phyloP scores from a whole-genome alignment of 2,888 invertebrate genomes.

The Lamproptera curius region DNA sequence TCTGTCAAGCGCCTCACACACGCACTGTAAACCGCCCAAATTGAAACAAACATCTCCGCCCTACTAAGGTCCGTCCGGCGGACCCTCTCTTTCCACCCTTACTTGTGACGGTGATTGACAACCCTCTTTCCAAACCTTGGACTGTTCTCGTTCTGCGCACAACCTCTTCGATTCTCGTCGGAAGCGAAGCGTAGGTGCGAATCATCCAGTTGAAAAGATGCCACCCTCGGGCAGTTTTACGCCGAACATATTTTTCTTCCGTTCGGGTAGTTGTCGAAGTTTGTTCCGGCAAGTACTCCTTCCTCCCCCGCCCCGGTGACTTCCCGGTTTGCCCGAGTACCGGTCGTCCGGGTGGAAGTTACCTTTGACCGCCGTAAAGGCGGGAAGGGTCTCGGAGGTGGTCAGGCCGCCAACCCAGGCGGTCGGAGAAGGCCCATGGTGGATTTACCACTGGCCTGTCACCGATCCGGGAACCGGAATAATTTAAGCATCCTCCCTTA shows the following conservation, averaged over 20 bases:
- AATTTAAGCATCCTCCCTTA: no score
- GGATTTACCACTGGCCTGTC: slow-evolving; percentile 73
- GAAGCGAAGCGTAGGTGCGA: slow-evolving; percentile 49
- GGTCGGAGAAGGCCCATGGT: slow-evolving; percentile 70
- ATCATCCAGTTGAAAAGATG: slow-evolving; percentile 61
- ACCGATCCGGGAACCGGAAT: no score
- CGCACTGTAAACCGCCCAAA: slow-evolving; percentile 89
- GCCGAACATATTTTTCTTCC: slow-evolving; percentile 72
- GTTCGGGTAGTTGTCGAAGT: slow-evolving; percentile 56
- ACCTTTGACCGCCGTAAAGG: slow-evolving; percentile 62
- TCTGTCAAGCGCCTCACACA: slow-evolving; percentile 97
- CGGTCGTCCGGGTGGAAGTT: slow-evolving; percentile 55
- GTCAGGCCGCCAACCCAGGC: slow-evolving; percentile 68
- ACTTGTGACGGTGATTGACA: slow-evolving; percentile 46
- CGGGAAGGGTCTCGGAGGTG: slow-evolving; percentile 64
- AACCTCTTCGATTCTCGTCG: slow-evolving; percentile 58
- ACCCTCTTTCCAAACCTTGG: slow-evolving; percentile 51
- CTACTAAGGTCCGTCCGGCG: slow-evolving; percentile 57
- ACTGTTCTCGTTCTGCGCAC: slow-evolving; percentile 61
- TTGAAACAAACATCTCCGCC: slow-evolving; percentile 62
- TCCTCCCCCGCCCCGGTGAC: slow-evolving; percentile 49
- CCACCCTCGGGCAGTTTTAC: slow-evolving; percentile 62
- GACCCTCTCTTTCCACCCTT: slow-evolving; percentile 45
- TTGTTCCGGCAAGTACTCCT: slow-evolving; percentile 64
- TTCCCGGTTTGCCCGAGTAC: slow-evolving; percentile 60